Percentiles rank a stretch among this genome's conserved stretches.
These are phyloP conservation scores for Phrynocephalus vlangalii DNA, from an alignment of 2,797 vertebrate species.

Conservation along the genomic window DNA sequence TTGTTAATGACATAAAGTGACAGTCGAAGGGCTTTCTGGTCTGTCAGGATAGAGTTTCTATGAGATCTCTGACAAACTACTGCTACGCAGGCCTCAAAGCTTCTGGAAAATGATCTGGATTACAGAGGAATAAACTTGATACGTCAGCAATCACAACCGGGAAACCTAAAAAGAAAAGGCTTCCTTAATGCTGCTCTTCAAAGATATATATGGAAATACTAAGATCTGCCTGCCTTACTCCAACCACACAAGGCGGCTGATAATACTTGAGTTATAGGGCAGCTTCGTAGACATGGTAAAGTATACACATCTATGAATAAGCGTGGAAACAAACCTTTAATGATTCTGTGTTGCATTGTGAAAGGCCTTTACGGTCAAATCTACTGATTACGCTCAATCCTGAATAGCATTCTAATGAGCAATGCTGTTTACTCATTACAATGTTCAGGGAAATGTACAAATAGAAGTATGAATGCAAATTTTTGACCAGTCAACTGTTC, in stretches of 20 bases:
- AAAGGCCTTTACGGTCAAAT: constrained; percentile 68
- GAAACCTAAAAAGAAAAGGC: constrained; percentile 77
- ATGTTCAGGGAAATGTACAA: constrained; percentile 54
- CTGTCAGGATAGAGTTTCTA: constrained; percentile 79
- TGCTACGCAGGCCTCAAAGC: constrained; percentile 73
- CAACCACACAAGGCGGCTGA: constrained; percentile 64
- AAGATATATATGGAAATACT: constrained; percentile 69
- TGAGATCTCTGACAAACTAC: constrained; percentile 79
- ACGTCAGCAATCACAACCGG: constrained; percentile 75
- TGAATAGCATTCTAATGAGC: constrained; percentile 61
- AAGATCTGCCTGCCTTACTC: constrained; percentile 74
- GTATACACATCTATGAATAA: constrained; percentile 67
- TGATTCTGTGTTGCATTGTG: constrained; percentile 55
- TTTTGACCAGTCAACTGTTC: constrained; percentile 22
- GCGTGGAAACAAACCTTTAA: constrained; percentile 68
- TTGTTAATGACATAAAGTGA: constrained; percentile 86
- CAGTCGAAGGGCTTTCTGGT: constrained; percentile 81
- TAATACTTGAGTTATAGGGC: constrained; percentile 66
- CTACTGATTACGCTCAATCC: constrained; percentile 55
- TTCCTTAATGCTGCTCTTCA: constrained; percentile 78
- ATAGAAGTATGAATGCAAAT: constrained; percentile 47
- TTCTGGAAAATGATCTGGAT: constrained; percentile 82
- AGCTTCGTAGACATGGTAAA: constrained; percentile 66
- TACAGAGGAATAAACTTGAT: constrained; percentile 81
- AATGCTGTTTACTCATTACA: constrained; percentile 49